Percentiles rank a stretch among this genome's conserved stretches.
Conservation (phyloP, 2,797 vertebrate species). For the Trachurus trachurus region DNA sequence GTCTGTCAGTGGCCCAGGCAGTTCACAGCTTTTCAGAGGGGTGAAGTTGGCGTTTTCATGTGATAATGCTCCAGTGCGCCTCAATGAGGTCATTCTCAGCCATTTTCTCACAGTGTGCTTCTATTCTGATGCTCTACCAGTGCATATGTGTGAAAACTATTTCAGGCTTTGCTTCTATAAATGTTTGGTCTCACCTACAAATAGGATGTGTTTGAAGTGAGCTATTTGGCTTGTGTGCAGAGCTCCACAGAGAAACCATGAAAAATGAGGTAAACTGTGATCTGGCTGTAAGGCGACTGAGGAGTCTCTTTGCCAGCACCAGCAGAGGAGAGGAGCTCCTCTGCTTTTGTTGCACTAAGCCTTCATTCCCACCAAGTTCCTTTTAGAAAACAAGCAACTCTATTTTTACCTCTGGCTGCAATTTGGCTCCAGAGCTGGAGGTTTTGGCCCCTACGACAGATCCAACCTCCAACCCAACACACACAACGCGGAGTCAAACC, state of each 20-base stretch:
- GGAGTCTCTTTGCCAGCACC: conserved; percentile 53
- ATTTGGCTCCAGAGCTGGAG: conserved; percentile 59
- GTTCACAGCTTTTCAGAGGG: conserved; percentile 38
- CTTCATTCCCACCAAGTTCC: conserved; percentile 80
- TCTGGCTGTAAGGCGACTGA: conserved; percentile 55
- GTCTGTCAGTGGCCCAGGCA: conserved; percentile 27
- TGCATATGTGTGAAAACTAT: conserved; percentile 25
- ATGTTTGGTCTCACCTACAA: conserved; percentile 25
- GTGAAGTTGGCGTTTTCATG: conserved; percentile 35
- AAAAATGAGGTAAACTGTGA: conserved; percentile 71
- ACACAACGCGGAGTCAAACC: conserved; percentile 53
- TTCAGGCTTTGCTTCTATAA: conserved; percentile 26
- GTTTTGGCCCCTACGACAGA: conserved; percentile 48
- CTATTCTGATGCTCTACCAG: background rate
- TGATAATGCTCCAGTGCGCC: conserved; percentile 36
- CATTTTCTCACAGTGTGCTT: conserved; percentile 45
- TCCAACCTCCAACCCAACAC: conserved; percentile 43
- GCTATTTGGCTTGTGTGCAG: conserved; percentile 21
- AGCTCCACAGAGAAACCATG: conserved; percentile 48
- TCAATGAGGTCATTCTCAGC: conserved; percentile 36
- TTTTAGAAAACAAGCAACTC: conserved; percentile 73
- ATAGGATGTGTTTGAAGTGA: conserved; percentile 26
- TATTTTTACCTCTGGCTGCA: conserved; percentile 79
- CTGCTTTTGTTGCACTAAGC: conserved; percentile 66
- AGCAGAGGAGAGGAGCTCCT: conserved; percentile 54